Conservation (phyloP, 2,113 vertebrate species). For the Nannospalax galili region DNA sequence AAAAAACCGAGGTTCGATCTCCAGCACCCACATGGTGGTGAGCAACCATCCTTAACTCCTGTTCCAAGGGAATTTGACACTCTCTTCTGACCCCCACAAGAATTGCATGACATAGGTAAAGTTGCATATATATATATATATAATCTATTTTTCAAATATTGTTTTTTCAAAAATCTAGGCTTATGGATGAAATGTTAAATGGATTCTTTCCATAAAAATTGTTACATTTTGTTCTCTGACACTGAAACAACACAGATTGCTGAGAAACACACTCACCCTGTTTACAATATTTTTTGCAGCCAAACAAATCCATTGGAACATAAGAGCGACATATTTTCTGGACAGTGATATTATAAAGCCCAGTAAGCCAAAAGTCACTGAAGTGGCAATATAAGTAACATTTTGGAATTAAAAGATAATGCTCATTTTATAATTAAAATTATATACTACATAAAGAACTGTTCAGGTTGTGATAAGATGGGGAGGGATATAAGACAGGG, state of each 20-base stretch:
- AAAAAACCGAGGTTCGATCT: too few species aligned
- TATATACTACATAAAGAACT: neutral
- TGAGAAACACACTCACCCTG: slow-evolving; percentile 24
- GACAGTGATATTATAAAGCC: slow-evolving; percentile 31
- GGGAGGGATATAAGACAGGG: neutral
- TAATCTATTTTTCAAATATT: too few species aligned
- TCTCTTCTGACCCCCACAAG: too few species aligned
- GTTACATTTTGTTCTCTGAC: slow-evolving; percentile 15
- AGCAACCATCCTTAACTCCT: too few species aligned
- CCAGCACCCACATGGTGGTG: too few species aligned
- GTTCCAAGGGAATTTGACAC: too few species aligned
- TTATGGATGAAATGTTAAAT: slow-evolving; percentile 38
- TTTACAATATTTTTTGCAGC: slow-evolving; percentile 7
- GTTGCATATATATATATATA: too few species aligned
- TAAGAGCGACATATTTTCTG: neutral
- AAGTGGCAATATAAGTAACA: slow-evolving; percentile 16
- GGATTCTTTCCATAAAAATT: slow-evolving; percentile 48
- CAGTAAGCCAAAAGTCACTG: slow-evolving; percentile 39
- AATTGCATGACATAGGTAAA: too few species aligned
- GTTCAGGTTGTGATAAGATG: neutral
- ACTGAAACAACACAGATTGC: slow-evolving; percentile 49
- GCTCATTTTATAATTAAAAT: slow-evolving; percentile 6
- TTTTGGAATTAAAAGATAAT: slow-evolving; percentile 28
- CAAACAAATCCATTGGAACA: slow-evolving; percentile 19
- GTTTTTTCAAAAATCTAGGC: neutral